Base-by-base conservation (phyloP, 2,888 invertebrate genomes). In the Steinernema scapterisci region DNA sequence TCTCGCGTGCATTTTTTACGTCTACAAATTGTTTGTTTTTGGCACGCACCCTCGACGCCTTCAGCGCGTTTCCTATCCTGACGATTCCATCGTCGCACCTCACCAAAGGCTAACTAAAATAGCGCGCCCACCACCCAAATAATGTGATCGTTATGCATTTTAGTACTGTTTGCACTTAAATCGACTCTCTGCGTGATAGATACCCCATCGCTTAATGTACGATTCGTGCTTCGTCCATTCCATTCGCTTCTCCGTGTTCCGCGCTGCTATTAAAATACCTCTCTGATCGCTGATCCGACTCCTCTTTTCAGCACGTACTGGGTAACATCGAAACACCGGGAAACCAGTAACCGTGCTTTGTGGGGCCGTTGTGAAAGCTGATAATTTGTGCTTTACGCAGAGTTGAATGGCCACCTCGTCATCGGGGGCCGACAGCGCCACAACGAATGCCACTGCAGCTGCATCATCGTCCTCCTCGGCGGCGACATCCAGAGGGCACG, bases 331-430 rank as follows among this genome's bases (percentile, higher is more conserved):
- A 31, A 63, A 63, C 63, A 63, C 63, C 63, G 31, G 25, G 31
- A 54, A 63, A 63, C 63, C 63, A 63, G 63, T 27, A 63, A 63
- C 31, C 2, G 63, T 63, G 31, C n/a, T 63, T 63, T 63, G 63
- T 63, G 63, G 63, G 63, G 63, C 63, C 1, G 63, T 63, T 63
- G 63, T 63, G 31, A 63, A 63, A 63, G 63, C 63, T 63, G 63
- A 63, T 63, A 63, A 31, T 63, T 63, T 63, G 63, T 63, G 63
- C 63, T 63, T 63, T 63, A 63, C 63, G 63, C 63, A 9, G 13
- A 63, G 63, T 63, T 63, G 63, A 63, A 63, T 63, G 63, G 63
- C 63, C 63, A 63, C 63, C 63, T 63, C 63, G 63, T 63, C 63
- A 63, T 63, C 63, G 52, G 52, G 52, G 63, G 63, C 63, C 63